Base-by-base conservation (phyloP, 1,140 invertebrate species). In the Phymastichus coffea region DNA sequence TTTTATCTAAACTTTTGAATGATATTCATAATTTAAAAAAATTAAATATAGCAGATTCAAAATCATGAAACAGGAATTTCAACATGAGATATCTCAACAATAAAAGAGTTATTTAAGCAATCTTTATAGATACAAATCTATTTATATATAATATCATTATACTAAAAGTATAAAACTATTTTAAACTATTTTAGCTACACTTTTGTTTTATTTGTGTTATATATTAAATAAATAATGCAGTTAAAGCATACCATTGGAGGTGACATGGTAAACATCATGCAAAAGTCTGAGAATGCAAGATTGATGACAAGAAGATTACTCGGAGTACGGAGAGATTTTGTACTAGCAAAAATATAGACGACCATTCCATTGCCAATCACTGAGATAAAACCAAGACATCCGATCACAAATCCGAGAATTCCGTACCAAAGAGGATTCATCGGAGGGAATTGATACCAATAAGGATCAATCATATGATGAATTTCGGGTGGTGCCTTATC, bases 271-370 rank as follows among this genome's bases (percentile, higher is more conserved):
- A 88, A 81, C 91, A 94, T 95, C 88, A 95, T 94, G 33, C 88
- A 77, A 69, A 95, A 93, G 71, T 95, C 92, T 7, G 89, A 92
- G 72, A 94, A 87, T 8, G 92, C 91, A 63, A 94, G 80, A 78
- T 94, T 94, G 33, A 94, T 85, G 14, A 94, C 87, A 23, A 93
- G 81, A 51, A 93, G 74, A 74, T 94, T 94, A 53, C 91, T 91
- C 10, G 92, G 92, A n/a, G 90, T 92, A 63, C 90, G 84, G 2
- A 94, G 83, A 30, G 81, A 79, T 78, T 91, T 91, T 0, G 89
- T 90, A 4, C 85, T 84, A 19, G 82, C 81, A 74, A 94, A 95
- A 61, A 95, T 91, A 77, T 90, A 94, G 58, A 94, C 82, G 25
- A 95, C 93, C 80, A 94, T 86, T 19, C 88, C 86, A 68, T 95